Base-by-base conservation (phyloP, 2,113 vertebrate genomes). In the Toxotes jaculatrix region DNA sequence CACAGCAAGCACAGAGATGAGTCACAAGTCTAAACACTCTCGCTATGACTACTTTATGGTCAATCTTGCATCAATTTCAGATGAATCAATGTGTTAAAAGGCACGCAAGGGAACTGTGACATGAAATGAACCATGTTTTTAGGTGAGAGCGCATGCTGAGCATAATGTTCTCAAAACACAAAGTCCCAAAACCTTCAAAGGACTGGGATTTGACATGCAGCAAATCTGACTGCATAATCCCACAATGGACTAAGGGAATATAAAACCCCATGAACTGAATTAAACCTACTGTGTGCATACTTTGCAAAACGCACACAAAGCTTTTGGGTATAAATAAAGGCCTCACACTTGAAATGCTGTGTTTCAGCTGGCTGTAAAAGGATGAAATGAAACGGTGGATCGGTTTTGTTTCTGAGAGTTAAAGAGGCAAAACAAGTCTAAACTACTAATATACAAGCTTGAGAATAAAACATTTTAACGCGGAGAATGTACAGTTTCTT, bases 211-310 rank as follows among this genome's bases (percentile, higher is more conserved):
- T 83, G 75, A 85, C 79, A 83, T 63, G 77, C 74, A 77, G 79
- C 43, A 84, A 77, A 82, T 87, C 78, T 82, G 80, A 88, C 81
- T 45, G 80, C 40, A 61, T 88, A 90, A 89, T 90, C 74, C 85
- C 77, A 89, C 83, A 87, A 79, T 77, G 83, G 57, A 83, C 79
- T 69, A 64, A 42, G 43, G 67, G 43, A 86, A 80, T 75, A 77
- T 74, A 67, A 89, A 79, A 73, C 62, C 69, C 56, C 40, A 51
- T 65, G 77, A 82, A 85, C 61, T 82, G 85, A 89, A 85, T 85
- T 77, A 87, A 88, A 87, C 55, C 71, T 40, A 51, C 78, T 79
- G 32, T 63, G 80, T 77, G 73, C 64, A 77, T 32, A 56, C 53
- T 78, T 59, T 57, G 77, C 43, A 74, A 62, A 70, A 74, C 65